phyloP scores from a whole-genome alignment of 2,113 vertebrate genomes.

The Mormyrus iriodes region DNA sequence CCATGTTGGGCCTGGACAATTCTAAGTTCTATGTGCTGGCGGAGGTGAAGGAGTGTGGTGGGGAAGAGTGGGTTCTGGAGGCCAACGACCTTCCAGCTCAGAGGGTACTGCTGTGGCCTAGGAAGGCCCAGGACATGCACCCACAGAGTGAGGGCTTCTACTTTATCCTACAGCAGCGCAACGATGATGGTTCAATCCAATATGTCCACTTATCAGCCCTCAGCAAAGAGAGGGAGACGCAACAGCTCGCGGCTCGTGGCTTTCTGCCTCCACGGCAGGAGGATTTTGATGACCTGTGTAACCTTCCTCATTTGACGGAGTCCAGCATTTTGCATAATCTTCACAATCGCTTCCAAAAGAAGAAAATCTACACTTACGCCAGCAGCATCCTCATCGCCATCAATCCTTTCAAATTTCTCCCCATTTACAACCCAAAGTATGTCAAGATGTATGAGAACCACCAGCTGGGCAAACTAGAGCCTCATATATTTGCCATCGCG shows the following conservation, averaged over 20 bases:
- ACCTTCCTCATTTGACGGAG: slow-evolving; percentile 83
- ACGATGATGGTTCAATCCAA: slow-evolving; percentile 77
- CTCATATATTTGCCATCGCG: slow-evolving; percentile 94
- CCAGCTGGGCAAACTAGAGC: slow-evolving; percentile 91
- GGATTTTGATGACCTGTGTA: slow-evolving; percentile 87
- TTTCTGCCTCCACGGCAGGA: slow-evolving; percentile 83
- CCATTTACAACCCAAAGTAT: slow-evolving; percentile 98
- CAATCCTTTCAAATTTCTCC: slow-evolving; percentile 95
- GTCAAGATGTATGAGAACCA: slow-evolving; percentile 98
- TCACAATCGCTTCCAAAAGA: slow-evolving; percentile 80
- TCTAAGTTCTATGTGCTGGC: slow-evolving; percentile 77
- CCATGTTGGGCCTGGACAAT: slow-evolving; percentile 68
- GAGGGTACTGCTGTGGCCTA: slow-evolving; percentile 87
- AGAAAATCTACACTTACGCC: slow-evolving; percentile 93
- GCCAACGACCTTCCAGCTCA: slow-evolving; percentile 83
- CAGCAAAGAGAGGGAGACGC: slow-evolving; percentile 65
- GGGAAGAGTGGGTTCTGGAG: slow-evolving; percentile 95
- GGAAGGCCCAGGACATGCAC: slow-evolving; percentile 84
- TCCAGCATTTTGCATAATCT: slow-evolving; percentile 79
- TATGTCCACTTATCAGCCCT: slow-evolving; percentile 73
- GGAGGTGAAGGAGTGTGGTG: slow-evolving; percentile 90
- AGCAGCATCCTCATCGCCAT: slow-evolving; percentile 94
- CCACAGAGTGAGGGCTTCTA: slow-evolving; percentile 81
- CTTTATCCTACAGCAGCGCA: slow-evolving; percentile 86
- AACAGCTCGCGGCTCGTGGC: slow-evolving; percentile 75